Percentiles rank a stretch among this genome's conserved stretches.
These are phyloP conservation scores for Nephotettix cincticeps DNA, from an alignment of 1,140 invertebrate species.

Conservation along the genomic window DNA sequence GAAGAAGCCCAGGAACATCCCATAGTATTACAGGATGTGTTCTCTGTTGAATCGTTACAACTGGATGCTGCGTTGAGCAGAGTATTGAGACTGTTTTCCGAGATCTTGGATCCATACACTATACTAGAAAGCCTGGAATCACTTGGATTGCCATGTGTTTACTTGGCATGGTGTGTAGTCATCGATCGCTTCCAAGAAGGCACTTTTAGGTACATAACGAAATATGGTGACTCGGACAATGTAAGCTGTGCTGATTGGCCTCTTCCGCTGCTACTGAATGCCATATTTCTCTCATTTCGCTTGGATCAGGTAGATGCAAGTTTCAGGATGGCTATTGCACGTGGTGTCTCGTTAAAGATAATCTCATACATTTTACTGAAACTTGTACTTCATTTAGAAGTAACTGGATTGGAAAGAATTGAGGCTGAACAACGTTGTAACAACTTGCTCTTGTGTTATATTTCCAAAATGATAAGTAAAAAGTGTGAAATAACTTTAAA, in stretches of 20 bases:
- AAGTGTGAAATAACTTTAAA: slow-evolving; percentile 24
- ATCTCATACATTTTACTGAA: slow-evolving; percentile 41
- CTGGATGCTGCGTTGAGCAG: slow-evolving; percentile 37
- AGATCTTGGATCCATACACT: slow-evolving; percentile 36
- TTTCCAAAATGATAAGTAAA: slow-evolving; percentile 34
- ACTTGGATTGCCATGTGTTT: slow-evolving; percentile 35
- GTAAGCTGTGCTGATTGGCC: slow-evolving; percentile 37
- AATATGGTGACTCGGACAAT: slow-evolving; percentile 26
- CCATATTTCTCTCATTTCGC: slow-evolving; percentile 41
- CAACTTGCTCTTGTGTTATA: slow-evolving; percentile 39
- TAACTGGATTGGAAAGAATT: slow-evolving; percentile 19
- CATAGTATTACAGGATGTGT: slow-evolving; percentile 33
- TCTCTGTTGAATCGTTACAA: slow-evolving; percentile 33
- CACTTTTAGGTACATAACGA: slow-evolving; percentile 32
- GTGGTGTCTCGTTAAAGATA: slow-evolving; percentile 35
- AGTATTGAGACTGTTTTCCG: slow-evolving; percentile 37
- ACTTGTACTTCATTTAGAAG: slow-evolving; percentile 34
- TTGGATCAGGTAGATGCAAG: slow-evolving; percentile 42
- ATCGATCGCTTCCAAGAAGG: slow-evolving; percentile 38
- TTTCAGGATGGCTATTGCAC: slow-evolving; percentile 35
- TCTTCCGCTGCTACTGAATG: slow-evolving; percentile 40
- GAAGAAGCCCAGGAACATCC: slow-evolving; percentile 31
- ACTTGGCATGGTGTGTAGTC: slow-evolving; percentile 37
- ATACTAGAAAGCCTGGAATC: slow-evolving; percentile 36
- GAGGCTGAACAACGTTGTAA: slow-evolving; percentile 33